A percentile compares a stretch with the other conserved stretches of the same genome.
phyloP scores from a whole-genome alignment of 2,888 invertebrate genomes.

The Ochropacha duplaris region DNA sequence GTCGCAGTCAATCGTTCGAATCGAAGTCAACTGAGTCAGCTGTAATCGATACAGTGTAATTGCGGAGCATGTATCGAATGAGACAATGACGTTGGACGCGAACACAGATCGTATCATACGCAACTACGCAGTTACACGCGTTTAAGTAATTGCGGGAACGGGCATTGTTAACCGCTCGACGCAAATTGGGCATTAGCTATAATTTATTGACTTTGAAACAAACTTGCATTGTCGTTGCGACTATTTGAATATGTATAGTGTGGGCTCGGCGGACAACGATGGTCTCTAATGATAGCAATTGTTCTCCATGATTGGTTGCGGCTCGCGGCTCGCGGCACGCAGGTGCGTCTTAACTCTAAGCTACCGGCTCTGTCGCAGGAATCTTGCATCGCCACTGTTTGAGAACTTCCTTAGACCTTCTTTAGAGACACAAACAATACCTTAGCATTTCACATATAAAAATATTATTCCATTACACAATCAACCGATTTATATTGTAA shows the following conservation, averaged over 20 bases:
- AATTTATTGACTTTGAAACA: conserved; percentile 80
- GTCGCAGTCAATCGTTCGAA: conserved; percentile 67
- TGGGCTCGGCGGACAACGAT: conserved; percentile 64
- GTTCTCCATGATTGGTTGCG: conserved; percentile 77
- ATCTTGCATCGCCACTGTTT: conserved; percentile 24
- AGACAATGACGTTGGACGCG: conserved; percentile 72
- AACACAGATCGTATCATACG: conserved; percentile 74
- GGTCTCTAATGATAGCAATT: conserved; percentile 77
- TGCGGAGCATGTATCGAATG: conserved; percentile 73
- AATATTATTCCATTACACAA: too few relatives aligned
- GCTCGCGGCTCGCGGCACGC: conserved; percentile 51
- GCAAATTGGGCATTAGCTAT: conserved; percentile 82
- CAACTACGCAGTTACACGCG: conserved; percentile 73
- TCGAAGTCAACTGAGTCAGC: conserved; percentile 69
- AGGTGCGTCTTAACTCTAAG: conserved; percentile 7
- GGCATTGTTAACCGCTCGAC: conserved; percentile 79
- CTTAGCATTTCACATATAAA: neutral
- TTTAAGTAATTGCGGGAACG: conserved; percentile 83
- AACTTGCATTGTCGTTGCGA: conserved; percentile 72
- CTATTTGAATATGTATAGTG: conserved; percentile 78
- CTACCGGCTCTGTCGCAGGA: conserved; percentile 25
- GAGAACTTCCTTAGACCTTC: neutral
- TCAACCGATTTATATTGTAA: too few relatives aligned
- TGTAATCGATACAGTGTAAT: conserved; percentile 79
- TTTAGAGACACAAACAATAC: neutral